A percentile compares a stretch with the other conserved stretches of the same genome.
Evolutionary conservation across 64 coral and sea anemone genomes (phyloP).

Genomic region (Astreopora myriophthalma): DNA sequence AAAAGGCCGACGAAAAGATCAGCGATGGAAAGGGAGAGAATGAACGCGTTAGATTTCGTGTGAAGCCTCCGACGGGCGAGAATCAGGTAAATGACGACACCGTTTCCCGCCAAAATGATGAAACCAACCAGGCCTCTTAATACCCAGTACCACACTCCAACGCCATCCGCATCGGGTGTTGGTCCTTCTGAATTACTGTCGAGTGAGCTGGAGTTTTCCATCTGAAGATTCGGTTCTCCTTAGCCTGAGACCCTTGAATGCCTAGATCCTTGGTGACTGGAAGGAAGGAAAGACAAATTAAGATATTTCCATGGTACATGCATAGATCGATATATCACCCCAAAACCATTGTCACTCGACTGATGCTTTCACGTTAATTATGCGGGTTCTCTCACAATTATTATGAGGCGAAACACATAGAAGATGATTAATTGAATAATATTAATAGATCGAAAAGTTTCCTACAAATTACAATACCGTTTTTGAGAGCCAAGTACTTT

Average conservation of each 20-base stretch:
- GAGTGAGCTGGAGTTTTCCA: background rate
- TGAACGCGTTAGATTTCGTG: constrained; percentile 44
- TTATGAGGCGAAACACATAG: too few species aligned
- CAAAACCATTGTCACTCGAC: too few species aligned
- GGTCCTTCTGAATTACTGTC: background rate
- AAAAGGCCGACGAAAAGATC: constrained; percentile 49
- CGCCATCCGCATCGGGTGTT: background rate
- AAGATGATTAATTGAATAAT: too few species aligned
- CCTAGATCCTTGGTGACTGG: background rate
- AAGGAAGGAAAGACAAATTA: too few species aligned
- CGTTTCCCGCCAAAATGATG: constrained; percentile 34
- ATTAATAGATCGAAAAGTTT: too few species aligned
- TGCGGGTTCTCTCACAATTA: too few species aligned
- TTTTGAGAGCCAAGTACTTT: too few species aligned
- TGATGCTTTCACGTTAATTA: too few species aligned
- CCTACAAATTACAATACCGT: too few species aligned
- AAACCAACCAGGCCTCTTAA: constrained; percentile 25
- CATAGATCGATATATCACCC: too few species aligned
- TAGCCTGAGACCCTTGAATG: background rate
- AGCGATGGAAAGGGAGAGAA: constrained; percentile 55
- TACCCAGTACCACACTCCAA: constrained; percentile 34
- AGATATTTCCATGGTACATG: too few species aligned
- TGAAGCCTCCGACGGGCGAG: constrained; percentile 25
- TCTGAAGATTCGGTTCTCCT: background rate
- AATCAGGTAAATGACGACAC: constrained; percentile 51